These are phyloP conservation scores for Taeniopygia guttata DNA, from an alignment of 2,797 vertebrate species.

Conservation along the genomic window DNA sequence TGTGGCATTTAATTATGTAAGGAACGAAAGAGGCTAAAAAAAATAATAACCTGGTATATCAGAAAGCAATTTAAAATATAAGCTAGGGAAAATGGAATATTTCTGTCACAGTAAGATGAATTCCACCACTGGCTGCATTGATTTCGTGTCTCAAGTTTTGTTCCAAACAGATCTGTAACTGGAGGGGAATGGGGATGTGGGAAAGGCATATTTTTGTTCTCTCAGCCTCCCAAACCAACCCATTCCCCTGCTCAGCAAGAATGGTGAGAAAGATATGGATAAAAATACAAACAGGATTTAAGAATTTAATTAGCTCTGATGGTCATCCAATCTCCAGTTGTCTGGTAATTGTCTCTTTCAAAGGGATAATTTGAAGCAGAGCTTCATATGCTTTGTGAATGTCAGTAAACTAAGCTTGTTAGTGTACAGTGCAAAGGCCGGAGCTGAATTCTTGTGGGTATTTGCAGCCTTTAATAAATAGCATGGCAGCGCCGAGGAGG, in stretches of 20 bases:
- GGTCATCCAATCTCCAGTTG: slow-evolving; percentile 20
- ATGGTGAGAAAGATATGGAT: background rate
- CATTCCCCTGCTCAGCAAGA: slow-evolving; percentile 6
- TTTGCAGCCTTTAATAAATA: slow-evolving; percentile 28
- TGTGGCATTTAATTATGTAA: slow-evolving; percentile 46
- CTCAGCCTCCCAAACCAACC: background rate
- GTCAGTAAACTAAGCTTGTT: slow-evolving; percentile 39
- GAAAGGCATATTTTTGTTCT: background rate
- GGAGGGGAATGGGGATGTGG: background rate
- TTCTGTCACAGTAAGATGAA: slow-evolving; percentile 61
- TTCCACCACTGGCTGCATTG: slow-evolving; percentile 37
- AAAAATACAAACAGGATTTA: slow-evolving; percentile 13
- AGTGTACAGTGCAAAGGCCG: slow-evolving; percentile 27
- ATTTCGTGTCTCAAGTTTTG: background rate
- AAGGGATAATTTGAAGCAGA: slow-evolving; percentile 35
- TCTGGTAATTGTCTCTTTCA: slow-evolving; percentile 41
- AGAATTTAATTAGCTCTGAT: slow-evolving; percentile 42
- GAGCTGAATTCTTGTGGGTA: slow-evolving; percentile 31
- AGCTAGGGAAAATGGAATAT: slow-evolving; percentile 50
- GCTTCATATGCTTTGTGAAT: slow-evolving; percentile 8
- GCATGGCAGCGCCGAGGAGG: background rate
- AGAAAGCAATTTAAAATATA: slow-evolving; percentile 63
- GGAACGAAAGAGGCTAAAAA: slow-evolving; percentile 44
- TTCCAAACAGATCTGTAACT: slow-evolving; percentile 35
- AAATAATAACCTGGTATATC: slow-evolving; percentile 55